These are phyloP conservation scores for Oxygymnocypris stewartii DNA, from an alignment of 2,113 vertebrate species.

Conservation along the genomic window DNA sequence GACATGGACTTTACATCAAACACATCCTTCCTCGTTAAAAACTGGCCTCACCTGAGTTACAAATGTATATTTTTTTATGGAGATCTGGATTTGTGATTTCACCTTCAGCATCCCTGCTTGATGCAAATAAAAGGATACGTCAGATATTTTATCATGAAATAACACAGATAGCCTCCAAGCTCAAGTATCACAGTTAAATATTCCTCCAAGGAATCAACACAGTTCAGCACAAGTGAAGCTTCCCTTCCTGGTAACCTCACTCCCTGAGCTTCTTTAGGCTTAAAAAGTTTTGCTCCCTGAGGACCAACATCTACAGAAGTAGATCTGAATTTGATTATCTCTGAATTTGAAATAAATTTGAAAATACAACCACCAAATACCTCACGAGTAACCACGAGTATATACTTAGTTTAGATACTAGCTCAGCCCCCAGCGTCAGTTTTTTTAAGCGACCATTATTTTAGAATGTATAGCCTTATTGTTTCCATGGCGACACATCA, in stretches of 20 bases:
- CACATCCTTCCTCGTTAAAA: conserved; percentile 1
- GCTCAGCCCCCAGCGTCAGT: no score
- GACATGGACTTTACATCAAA: conserved; percentile 20
- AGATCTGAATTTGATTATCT: not conserved
- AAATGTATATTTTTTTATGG: not conserved
- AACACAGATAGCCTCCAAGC: conserved; percentile 5
- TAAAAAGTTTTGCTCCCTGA: not conserved
- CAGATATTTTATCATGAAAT: conserved; percentile 8
- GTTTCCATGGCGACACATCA: no score
- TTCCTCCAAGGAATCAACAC: conserved; percentile 7
- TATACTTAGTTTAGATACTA: no score
- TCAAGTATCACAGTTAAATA: conserved; percentile 24
- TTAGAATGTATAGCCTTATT: no score
- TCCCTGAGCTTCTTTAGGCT: not conserved
- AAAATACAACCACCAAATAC: not conserved
- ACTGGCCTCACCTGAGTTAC: not conserved
- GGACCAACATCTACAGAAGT: not conserved
- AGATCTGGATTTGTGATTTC: not conserved
- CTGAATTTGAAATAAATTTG: not conserved
- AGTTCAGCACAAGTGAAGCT: not conserved
- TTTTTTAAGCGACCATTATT: no score
- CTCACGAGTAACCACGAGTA: no score
- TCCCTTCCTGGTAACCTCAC: not conserved
- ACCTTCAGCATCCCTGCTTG: not conserved
- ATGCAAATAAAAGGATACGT: conserved; percentile 3